These are phyloP conservation scores for Aphelinus certus DNA, from an alignment of 1,140 invertebrate genomes.

Conservation along the genomic window DNA sequence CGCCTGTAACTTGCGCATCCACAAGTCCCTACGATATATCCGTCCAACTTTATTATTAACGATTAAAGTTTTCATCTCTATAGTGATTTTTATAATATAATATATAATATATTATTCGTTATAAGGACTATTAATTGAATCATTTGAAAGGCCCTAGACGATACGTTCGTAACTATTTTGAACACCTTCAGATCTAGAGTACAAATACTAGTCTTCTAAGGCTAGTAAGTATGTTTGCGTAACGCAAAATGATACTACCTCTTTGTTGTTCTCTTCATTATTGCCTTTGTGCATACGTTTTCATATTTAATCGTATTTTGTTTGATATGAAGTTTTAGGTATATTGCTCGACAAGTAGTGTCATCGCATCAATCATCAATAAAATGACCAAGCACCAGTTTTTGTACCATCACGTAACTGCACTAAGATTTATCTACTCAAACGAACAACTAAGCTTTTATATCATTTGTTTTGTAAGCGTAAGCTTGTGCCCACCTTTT, in stretches of 20 bases:
- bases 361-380: constrained; percentile 31
- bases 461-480: too few species aligned
- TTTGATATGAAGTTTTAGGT: constrained; percentile 19
- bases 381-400: constrained; percentile 37
- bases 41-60: constrained; percentile 12
- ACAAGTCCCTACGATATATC: constrained; percentile 13
- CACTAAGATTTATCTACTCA: constrained; percentile 22
- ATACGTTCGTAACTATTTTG: constrained; percentile 40
- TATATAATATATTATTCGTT: constrained; percentile 33
- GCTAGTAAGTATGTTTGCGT: constrained; percentile 48
- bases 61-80: constrained; percentile 8
- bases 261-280: constrained; percentile 11
- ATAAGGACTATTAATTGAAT: constrained; percentile 38
- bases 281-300: constrained; percentile 29
- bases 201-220: constrained; percentile 50
- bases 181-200: constrained; percentile 50
- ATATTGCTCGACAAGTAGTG: constrained; percentile 30
- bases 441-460: constrained; percentile 21
- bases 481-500: too few species aligned
- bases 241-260: constrained; percentile 21
- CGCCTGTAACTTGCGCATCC: neutral
- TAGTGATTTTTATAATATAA: constrained; percentile 25
- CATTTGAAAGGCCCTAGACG: constrained; percentile 35
- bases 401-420: constrained; percentile 33
- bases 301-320: constrained; percentile 23